phyloP scores from a whole-genome alignment of 2,888 invertebrate species.

The Dioctria linearis region DNA sequence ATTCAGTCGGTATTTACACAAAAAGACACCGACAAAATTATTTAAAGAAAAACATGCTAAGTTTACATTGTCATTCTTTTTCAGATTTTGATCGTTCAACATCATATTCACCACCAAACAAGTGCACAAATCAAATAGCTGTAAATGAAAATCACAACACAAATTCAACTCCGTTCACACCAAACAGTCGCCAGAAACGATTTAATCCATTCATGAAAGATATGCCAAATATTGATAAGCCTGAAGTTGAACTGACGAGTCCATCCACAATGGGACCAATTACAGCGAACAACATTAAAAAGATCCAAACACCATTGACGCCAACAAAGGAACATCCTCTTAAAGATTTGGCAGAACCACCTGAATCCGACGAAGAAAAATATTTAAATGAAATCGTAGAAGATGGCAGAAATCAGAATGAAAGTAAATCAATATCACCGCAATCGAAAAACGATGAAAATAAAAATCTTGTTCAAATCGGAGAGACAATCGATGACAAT shows the following conservation, averaged over 20 bases:
- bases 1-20: no score
- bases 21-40: neutral
- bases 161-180: constrained; percentile 58
- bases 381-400: constrained; percentile 38
- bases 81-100: constrained; percentile 67
- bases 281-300: constrained; percentile 13
- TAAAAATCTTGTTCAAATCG: constrained; percentile 55
- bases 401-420: constrained; percentile 45
- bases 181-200: constrained; percentile 70
- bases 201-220: constrained; percentile 77
- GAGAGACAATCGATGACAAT: constrained; percentile 65
- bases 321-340: constrained; percentile 62
- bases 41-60: neutral
- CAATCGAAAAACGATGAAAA: constrained; percentile 57
- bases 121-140: constrained; percentile 61
- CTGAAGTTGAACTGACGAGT: constrained; percentile 53
- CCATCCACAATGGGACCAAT: constrained; percentile 42
- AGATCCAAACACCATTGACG: constrained; percentile 59
- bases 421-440: constrained; percentile 40
- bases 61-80: neutral
- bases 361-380: constrained; percentile 52
- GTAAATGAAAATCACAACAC: constrained; percentile 14
- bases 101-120: constrained; percentile 62
- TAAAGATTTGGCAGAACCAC: constrained; percentile 58
- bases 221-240: constrained; percentile 70